Conservation (phyloP, 2,797 vertebrate species). For the Rhynchonycteris naso region DNA sequence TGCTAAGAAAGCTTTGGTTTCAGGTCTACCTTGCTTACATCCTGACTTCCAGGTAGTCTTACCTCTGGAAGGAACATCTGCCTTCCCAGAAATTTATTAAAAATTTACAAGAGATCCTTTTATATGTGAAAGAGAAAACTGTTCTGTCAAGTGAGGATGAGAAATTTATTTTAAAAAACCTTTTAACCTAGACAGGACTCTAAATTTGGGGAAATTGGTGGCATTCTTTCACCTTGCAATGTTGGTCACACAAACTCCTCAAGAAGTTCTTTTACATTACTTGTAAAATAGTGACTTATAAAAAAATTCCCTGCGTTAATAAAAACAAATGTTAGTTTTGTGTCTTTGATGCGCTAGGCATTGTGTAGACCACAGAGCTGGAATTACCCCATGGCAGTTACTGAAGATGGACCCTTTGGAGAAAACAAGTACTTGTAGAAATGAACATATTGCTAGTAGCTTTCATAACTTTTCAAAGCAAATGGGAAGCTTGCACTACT, state of each 20-base stretch:
- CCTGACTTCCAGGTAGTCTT: slow-evolving; percentile 70
- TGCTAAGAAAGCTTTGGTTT: slow-evolving; percentile 57
- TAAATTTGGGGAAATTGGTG: slow-evolving; percentile 72
- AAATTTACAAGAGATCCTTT: slow-evolving; percentile 69
- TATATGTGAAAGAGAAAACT: slow-evolving; percentile 70
- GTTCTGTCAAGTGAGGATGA: slow-evolving; percentile 69
- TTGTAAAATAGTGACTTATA: slow-evolving; percentile 28
- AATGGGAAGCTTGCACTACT: background rate
- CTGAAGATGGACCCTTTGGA: slow-evolving; percentile 20
- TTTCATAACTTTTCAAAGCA: slow-evolving; percentile 47
- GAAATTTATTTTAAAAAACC: slow-evolving; percentile 32
- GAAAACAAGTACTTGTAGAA: slow-evolving; percentile 57
- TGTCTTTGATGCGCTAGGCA: slow-evolving; percentile 35
- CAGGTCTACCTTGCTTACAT: slow-evolving; percentile 57
- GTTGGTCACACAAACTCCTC: slow-evolving; percentile 40
- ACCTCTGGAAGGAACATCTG: background rate
- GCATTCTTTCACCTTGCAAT: slow-evolving; percentile 51
- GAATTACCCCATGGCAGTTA: background rate
- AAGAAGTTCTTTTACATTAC: slow-evolving; percentile 65
- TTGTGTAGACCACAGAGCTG: slow-evolving; percentile 47
- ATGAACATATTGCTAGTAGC: slow-evolving; percentile 42
- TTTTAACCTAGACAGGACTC: slow-evolving; percentile 55
- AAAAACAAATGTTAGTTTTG: slow-evolving; percentile 67
- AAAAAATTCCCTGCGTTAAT: slow-evolving; percentile 34
- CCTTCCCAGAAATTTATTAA: slow-evolving; percentile 73